A percentile compares a stretch with the other conserved stretches of the same genome.
These are phyloP conservation scores for Conops quadrifasciatus DNA, from an alignment of 2,888 invertebrate species.

Conservation along the genomic window DNA sequence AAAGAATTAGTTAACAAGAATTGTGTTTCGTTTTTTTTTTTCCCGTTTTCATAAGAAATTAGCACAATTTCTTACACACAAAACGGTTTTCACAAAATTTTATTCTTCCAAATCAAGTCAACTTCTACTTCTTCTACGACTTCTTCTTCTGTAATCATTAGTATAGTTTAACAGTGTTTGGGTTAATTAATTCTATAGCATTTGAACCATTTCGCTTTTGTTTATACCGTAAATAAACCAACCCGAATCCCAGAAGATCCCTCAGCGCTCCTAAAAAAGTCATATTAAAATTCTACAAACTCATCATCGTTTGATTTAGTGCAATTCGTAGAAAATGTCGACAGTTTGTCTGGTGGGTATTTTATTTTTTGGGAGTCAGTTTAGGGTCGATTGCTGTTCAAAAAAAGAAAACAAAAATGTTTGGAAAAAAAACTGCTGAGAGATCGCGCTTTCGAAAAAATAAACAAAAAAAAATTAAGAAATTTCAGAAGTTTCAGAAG, in stretches of 20 bases:
- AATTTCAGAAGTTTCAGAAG: constrained; percentile 5
- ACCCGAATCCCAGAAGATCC: background rate
- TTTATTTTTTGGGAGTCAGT: background rate
- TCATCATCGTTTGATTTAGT: constrained; percentile 40
- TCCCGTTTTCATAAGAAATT: no score
- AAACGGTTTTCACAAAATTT: no score
- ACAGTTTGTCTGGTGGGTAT: constrained; percentile 36
- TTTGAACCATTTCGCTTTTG: background rate
- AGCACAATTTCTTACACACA: no score
- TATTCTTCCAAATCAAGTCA: no score
- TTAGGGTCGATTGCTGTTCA: background rate
- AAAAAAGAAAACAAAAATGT: no score
- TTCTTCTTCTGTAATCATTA: no score
- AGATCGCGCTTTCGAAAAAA: constrained; percentile 27
- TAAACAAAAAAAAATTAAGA: constrained; percentile 31
- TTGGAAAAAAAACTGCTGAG: background rate
- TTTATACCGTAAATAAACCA: constrained; percentile 23
- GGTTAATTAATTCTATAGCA: no score
- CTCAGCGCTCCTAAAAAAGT: constrained; percentile 10
- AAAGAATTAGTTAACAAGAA: no score
- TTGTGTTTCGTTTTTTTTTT: no score
- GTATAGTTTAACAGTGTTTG: no score
- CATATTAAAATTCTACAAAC: constrained; percentile 40
- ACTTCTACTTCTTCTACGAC: no score
- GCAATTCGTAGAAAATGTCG: constrained; percentile 42